A percentile compares a stretch with the other conserved stretches of the same genome.
These are phyloP conservation scores for Flexamia atlantica DNA, from an alignment of 2,888 invertebrate genomes.

Conservation along the genomic window DNA sequence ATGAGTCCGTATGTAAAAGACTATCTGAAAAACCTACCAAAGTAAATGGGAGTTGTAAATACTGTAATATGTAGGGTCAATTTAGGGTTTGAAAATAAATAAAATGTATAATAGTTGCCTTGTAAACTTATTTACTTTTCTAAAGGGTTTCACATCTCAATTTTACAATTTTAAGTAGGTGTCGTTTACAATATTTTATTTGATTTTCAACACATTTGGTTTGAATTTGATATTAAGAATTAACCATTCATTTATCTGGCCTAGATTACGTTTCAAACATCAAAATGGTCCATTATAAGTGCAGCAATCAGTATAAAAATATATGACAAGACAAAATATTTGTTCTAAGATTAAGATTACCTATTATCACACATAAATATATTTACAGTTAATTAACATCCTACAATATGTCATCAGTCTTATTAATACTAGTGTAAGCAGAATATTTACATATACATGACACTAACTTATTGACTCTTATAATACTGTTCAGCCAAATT, in stretches of 20 bases:
- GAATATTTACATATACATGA: slow-evolving; percentile 28
- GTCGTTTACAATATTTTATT: not conserved
- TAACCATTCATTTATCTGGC: not conserved
- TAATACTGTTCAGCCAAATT: slow-evolving; percentile 40
- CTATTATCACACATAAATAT: slow-evolving; percentile 52
- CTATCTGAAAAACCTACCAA: slow-evolving; percentile 39
- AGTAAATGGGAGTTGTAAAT: slow-evolving; percentile 36
- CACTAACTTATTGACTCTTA: slow-evolving; percentile 18
- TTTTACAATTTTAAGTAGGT: not conserved
- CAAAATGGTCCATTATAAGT: not conserved
- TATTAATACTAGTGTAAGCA: slow-evolving; percentile 37
- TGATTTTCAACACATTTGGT: not conserved
- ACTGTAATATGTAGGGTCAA: not conserved
- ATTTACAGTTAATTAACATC: slow-evolving; percentile 33
- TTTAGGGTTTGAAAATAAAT: slow-evolving; percentile 41
- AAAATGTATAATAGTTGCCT: slow-evolving; percentile 18
- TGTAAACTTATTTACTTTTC: not conserved
- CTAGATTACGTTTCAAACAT: not conserved
- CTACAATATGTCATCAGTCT: slow-evolving; percentile 38
- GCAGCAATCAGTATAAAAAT: slow-evolving; percentile 29
- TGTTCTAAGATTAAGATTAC: slow-evolving; percentile 31
- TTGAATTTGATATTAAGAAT: not conserved
- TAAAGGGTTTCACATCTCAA: not conserved
- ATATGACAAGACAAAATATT: slow-evolving; percentile 40
- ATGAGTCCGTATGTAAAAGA: slow-evolving; percentile 66